Base-by-base conservation (phyloP, 92 coral and sea anemone species). In the Paragorgia papillata region DNA sequence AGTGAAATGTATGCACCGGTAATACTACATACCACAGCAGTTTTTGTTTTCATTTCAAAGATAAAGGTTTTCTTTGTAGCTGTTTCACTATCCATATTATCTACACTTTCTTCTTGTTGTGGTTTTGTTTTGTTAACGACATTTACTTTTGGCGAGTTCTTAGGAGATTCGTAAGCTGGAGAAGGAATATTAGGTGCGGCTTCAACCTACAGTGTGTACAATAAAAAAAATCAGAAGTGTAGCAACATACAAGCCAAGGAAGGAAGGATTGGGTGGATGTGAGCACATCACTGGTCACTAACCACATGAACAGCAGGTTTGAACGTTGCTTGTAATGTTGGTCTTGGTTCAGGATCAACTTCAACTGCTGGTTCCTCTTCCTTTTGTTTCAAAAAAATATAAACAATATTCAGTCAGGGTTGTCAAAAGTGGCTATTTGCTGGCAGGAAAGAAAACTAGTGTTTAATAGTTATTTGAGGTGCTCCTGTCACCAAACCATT, bases 61-160 rank as follows among this genome's bases (percentile, higher is more conserved):
- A 91, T 97, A 83, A 94, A 94, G 13, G 96, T 86, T 60, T 90
- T 94, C 90, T 94, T 94, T 18, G 88, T 85, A 3, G 90, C 85
- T 0, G 93, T 91, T 77, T 94, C 98, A 28, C 57, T 24, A 29
- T 82, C 89, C 20, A 83, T 64, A n/a, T n/a, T n/a, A 50, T 88
- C 92, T 0, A 53, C 55, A 27, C 84, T 96, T 79, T 86, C 85
- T 70, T 94, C 98, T 31, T 86, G 88, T 61, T 77, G n/a, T 82
- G 97, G 86, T 60, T 88, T 87, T 14, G 88, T 86, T n/a, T n/a
- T n/a, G n/a, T n/a, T n/a, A 24, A 84, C 79, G 26, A 73, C 75
- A 30, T 43, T 58, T 32, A 66, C 76, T 18, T 51, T 29, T 48
- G 67, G 55, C n/a, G 82, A 35, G 64, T 70, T 82, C 9, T 86